Evolutionary conservation across 2,797 vertebrate species (phyloP), one percentile per base, ranked within the genome.

Genomic region (Sebastes nivosus): DNA sequence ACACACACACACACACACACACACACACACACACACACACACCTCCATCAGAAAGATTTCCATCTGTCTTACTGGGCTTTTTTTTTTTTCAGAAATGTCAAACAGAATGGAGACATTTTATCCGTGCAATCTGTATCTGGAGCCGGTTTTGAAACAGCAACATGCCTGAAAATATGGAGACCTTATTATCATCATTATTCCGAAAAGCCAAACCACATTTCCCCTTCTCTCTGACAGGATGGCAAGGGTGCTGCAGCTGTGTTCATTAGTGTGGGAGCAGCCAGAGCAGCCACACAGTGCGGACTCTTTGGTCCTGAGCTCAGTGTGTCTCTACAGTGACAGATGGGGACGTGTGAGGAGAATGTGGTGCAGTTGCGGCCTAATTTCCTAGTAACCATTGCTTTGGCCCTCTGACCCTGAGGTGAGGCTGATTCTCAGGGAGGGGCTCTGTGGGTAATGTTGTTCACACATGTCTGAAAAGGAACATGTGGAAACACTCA

Each of bases 301-400:
- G 20, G 76, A 79, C 83, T 86, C 85, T 91, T 88, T 89, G 84
- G 91, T 90, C 82, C 86, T 65, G 88, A 79, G 89, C 88, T 89
- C 79, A 38, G 81, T 72, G 81, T 80, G 90, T 93, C 91, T 90
- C 88, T 80, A 72, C 87, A 4, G 90, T 94, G 94, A 95, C 95
- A 96, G 94, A 93, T 93, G 94, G 91, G 83, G 88, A 94, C 75
- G 94, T 95, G 95, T 95, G 92, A 92, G 91, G 89, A 89, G 89
- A 95, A 95, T 94, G 86, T 58, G 91, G 88, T 87, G 89, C 93
- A 87, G 88, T 91, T 86, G 89, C 70, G 82, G 90, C 92, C 93
- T 95, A 94, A 95, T 95, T 95, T 94, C 88, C 88, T 64, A 89
- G 90, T 94, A 94, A 94, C 90, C 93, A 91, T 84, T 86, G 91